Evolutionary conservation across 1,140 invertebrate species (phyloP).

Genomic region (Zaprionus davidi): DNA sequence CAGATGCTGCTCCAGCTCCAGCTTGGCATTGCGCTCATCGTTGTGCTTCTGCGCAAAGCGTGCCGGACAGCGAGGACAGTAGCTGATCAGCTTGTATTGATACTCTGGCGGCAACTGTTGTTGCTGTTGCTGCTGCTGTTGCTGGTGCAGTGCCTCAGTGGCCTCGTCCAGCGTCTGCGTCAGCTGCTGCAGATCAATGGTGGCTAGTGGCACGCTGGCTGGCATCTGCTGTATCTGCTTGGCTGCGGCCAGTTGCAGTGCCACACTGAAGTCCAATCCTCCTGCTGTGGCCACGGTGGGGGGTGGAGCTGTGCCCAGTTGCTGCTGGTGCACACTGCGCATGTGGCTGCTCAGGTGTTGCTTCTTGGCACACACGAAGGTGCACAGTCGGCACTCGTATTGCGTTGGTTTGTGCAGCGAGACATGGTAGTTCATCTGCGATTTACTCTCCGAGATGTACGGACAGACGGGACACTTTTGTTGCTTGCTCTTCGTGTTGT

Average conservation of each 20-base stretch:
- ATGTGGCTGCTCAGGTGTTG: slow-evolving; percentile 92
- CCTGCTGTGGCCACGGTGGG: slow-evolving; percentile 15
- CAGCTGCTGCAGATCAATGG: slow-evolving; percentile 61
- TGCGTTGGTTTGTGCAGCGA: slow-evolving; percentile 91
- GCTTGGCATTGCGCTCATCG: slow-evolving; percentile 82
- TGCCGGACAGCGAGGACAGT: slow-evolving; percentile 90
- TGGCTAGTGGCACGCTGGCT: slow-evolving; percentile 47
- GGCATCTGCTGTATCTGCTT: slow-evolving; percentile 61
- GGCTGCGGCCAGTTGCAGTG: slow-evolving; percentile 79
- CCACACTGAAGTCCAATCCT: slow-evolving; percentile 83
- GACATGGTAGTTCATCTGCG: slow-evolving; percentile 93
- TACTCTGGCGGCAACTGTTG: slow-evolving; percentile 79
- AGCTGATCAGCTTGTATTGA: slow-evolving; percentile 82
- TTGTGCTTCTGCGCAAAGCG: slow-evolving; percentile 87
- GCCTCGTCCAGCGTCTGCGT: slow-evolving; percentile 44
- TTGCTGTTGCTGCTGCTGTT: slow-evolving; percentile 30
- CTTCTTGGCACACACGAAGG: slow-evolving; percentile 92
- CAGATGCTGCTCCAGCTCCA: slow-evolving; percentile 86
- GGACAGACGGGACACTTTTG: slow-evolving; percentile 91
- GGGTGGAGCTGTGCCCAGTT: slow-evolving; percentile 24
- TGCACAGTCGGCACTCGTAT: slow-evolving; percentile 92
- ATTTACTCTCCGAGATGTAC: slow-evolving; percentile 92
- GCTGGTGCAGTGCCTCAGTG: background rate
- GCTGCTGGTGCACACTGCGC: slow-evolving; percentile 84
- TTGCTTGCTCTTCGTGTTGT: slow-evolving; percentile 83